These are phyloP conservation scores for Poeciliopsis retropinna DNA, from an alignment of 2,113 vertebrate species.

Conservation along the genomic window DNA sequence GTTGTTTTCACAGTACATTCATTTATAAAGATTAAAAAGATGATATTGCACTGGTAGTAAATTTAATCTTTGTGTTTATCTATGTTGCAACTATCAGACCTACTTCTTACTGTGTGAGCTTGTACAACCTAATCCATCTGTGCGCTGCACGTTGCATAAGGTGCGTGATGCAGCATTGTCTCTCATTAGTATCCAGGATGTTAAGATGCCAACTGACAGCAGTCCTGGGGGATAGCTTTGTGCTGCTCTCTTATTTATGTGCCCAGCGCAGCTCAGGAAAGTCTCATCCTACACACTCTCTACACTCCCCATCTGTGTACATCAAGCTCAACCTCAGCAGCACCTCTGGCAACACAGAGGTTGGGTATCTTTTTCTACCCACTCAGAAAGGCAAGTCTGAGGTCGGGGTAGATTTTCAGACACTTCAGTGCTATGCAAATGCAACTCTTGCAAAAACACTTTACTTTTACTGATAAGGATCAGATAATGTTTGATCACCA, in stretches of 20 bases:
- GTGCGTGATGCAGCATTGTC: conserved; percentile 74
- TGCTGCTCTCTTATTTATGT: conserved; percentile 76
- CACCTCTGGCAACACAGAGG: conserved; percentile 72
- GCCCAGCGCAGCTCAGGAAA: conserved; percentile 64
- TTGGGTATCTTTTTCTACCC: conserved; percentile 69
- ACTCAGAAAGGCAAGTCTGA: conserved; percentile 53
- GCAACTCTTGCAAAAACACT: conserved; percentile 52
- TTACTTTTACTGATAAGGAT: conserved; percentile 51
- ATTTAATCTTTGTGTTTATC: conserved; percentile 1
- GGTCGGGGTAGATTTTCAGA: conserved; percentile 64
- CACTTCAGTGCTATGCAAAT: conserved; percentile 68
- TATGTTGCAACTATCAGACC: conserved; percentile 21
- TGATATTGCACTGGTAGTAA: not conserved
- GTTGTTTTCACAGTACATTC: not conserved
- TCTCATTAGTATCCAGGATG: conserved; percentile 72
- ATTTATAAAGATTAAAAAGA: not conserved
- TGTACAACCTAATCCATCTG: conserved; percentile 58
- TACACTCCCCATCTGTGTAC: conserved; percentile 71
- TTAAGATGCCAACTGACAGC: conserved; percentile 79
- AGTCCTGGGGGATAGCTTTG: conserved; percentile 76
- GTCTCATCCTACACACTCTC: conserved; percentile 71
- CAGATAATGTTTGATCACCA: conserved; percentile 40
- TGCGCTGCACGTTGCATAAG: conserved; percentile 74
- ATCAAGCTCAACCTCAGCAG: conserved; percentile 76
- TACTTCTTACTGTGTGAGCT: conserved; percentile 51